These are phyloP conservation scores for Strigamia maritima DNA, from an alignment of 2,888 invertebrate species.

Conservation along the genomic window DNA sequence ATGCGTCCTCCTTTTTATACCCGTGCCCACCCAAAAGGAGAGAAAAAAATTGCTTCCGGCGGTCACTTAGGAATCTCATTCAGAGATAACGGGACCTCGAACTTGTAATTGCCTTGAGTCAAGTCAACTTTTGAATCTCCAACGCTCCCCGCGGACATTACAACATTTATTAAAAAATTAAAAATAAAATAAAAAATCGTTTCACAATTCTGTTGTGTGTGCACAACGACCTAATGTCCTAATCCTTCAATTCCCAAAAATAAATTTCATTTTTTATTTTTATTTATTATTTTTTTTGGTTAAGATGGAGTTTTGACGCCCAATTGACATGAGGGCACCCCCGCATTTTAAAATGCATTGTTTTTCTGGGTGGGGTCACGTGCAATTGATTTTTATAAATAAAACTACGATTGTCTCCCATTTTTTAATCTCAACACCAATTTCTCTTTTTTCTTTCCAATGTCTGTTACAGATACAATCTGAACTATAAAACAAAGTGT, in stretches of 20 bases:
- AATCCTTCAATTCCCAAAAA: too few species aligned
- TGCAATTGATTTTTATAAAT: neutral
- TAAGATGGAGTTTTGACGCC: neutral
- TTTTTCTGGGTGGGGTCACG: neutral
- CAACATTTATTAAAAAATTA: too few species aligned
- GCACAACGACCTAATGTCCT: neutral
- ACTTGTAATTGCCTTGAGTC: slow-evolving; percentile 11
- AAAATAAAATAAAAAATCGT: too few species aligned
- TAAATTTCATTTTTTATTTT: neutral
- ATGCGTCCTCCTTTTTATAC: slow-evolving; percentile 1
- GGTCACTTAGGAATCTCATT: slow-evolving; percentile 23
- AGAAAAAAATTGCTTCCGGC: slow-evolving; percentile 6
- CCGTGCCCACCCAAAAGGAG: neutral
- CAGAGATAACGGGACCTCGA: slow-evolving; percentile 19
- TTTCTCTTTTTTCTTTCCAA: too few species aligned
- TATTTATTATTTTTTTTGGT: neutral
- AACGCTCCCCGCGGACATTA: too few species aligned
- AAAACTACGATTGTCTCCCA: too few species aligned
- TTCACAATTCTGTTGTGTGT: too few species aligned
- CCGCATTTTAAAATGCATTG: neutral
- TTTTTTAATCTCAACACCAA: too few species aligned
- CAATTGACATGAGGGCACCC: neutral
- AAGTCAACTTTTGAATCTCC: neutral
- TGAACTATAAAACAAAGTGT: neutral
- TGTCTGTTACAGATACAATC: too few species aligned